A percentile compares a stretch with the other conserved stretches of the same genome.
Evolutionary conservation across 2,797 vertebrate genomes (phyloP).

Genomic region (Sparidentex hasta): DNA sequence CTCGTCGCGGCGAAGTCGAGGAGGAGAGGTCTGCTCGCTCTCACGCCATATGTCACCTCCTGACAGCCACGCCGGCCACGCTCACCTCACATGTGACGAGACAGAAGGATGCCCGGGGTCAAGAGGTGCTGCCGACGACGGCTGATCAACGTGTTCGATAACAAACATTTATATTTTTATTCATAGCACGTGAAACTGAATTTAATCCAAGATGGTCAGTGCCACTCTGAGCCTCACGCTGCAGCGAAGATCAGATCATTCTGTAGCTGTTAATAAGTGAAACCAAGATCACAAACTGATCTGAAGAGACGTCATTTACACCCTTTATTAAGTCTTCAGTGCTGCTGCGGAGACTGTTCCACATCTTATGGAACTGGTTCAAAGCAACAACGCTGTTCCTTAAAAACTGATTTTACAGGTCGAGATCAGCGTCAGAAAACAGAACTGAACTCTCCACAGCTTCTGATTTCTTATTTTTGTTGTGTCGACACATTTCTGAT

Average conservation of each 20-base stretch:
- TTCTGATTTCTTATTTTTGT: not conserved
- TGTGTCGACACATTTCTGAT: not conserved
- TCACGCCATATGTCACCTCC: constrained; percentile 28
- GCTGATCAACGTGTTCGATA: not conserved
- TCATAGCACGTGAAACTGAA: not conserved
- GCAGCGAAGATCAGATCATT: not conserved
- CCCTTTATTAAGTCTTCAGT: too few species aligned
- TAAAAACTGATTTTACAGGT: too few species aligned
- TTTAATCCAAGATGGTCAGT: not conserved
- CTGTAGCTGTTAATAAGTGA: not conserved
- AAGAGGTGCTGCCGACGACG: not conserved
- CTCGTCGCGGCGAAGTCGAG: constrained; percentile 34
- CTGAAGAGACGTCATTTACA: too few species aligned
- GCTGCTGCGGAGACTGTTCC: too few species aligned
- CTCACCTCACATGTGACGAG: not conserved
- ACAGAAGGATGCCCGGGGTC: not conserved
- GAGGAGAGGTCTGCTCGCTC: constrained; percentile 36
- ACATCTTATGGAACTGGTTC: too few species aligned
- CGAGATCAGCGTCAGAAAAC: too few species aligned
- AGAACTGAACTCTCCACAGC: too few species aligned
- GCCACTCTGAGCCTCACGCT: too few species aligned
- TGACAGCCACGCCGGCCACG: not conserved
- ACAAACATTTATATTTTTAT: not conserved
- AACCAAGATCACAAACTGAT: not conserved
- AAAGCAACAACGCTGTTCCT: too few species aligned